Percentiles rank a stretch among this genome's conserved stretches.
Evolutionary conservation across 2,888 invertebrate genomes (phyloP).

Genomic region (Ecdyonurus torrentis): DNA sequence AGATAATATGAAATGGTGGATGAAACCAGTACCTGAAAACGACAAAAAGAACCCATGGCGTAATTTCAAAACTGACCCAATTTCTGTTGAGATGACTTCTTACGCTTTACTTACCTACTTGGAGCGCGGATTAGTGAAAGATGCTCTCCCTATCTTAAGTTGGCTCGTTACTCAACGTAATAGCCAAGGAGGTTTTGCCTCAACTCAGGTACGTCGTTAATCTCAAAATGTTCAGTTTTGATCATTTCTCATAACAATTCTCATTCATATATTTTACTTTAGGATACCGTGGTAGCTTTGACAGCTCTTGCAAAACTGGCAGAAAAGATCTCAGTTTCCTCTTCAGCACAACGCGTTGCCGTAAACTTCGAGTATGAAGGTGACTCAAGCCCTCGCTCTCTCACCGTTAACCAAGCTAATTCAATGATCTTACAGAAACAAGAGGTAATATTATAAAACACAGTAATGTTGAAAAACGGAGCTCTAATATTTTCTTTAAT

Average conservation of each 20-base stretch:
- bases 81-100: conserved; percentile 74
- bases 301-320: conserved; percentile 51
- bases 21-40: conserved; percentile 34
- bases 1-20: conserved; percentile 65
- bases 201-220: conserved; percentile 35
- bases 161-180: conserved; percentile 59
- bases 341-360: neutral
- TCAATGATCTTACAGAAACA: conserved; percentile 67
- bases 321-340: conserved; percentile 17
- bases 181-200: conserved; percentile 50
- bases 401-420: conserved; percentile 58
- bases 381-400: conserved; percentile 25
- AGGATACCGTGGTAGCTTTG: conserved; percentile 60
- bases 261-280: conserved; percentile 11
- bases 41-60: conserved; percentile 49
- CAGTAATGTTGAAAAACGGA: too few species aligned
- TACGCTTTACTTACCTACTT: conserved; percentile 63
- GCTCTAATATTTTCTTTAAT: too few species aligned
- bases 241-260: neutral
- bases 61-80: conserved; percentile 41
- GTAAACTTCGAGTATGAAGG: conserved; percentile 26
- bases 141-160: conserved; percentile 45
- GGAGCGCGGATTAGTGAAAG: conserved; percentile 29
- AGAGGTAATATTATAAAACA: conserved; percentile 34
- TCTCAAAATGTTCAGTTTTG: conserved; percentile 30